Conservation (phyloP, 1,140 invertebrate species). For the Orussus abietinus region DNA sequence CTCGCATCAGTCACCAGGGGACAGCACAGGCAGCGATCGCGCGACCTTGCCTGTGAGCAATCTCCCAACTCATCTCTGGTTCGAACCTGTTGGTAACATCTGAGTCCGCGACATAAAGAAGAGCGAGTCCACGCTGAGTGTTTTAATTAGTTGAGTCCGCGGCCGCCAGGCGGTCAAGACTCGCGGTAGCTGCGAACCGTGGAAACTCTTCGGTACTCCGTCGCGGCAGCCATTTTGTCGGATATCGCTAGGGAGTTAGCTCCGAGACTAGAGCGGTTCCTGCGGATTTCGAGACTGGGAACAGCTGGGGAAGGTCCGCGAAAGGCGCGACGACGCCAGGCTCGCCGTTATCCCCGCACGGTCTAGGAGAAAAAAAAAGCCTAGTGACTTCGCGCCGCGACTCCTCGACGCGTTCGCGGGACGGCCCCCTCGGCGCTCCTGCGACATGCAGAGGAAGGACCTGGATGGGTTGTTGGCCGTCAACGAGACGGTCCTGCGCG, state of each 20-base stretch:
- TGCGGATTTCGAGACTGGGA: conserved; percentile 8
- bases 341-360: not conserved
- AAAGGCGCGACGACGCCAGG: conserved; percentile 5
- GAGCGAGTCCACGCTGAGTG: too few relatives aligned
- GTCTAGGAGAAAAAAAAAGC: conserved; percentile 41
- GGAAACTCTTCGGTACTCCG: not conserved
- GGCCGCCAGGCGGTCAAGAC: too few relatives aligned
- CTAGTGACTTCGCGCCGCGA: conserved; percentile 45
- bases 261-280: conserved; percentile 28
- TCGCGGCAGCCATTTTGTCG: conserved; percentile 1
- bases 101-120: too few relatives aligned
- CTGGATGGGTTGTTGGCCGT: conserved; percentile 8
- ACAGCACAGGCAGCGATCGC: too few relatives aligned
- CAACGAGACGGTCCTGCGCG: conserved; percentile 15
- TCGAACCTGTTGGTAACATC: too few relatives aligned
- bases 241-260: conserved; percentile 40
- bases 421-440: conserved; percentile 5
- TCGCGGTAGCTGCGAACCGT: not conserved
- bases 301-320: conserved; percentile 24
- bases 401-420: conserved; percentile 21
- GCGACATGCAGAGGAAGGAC: conserved; percentile 16
- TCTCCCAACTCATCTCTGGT: too few relatives aligned
- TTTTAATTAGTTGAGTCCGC: too few relatives aligned
- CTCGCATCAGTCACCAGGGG: too few relatives aligned
- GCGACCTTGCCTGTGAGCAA: too few relatives aligned